phyloP scores from a whole-genome alignment of 2,888 invertebrate species.

The Platycheirus rosarum region DNA sequence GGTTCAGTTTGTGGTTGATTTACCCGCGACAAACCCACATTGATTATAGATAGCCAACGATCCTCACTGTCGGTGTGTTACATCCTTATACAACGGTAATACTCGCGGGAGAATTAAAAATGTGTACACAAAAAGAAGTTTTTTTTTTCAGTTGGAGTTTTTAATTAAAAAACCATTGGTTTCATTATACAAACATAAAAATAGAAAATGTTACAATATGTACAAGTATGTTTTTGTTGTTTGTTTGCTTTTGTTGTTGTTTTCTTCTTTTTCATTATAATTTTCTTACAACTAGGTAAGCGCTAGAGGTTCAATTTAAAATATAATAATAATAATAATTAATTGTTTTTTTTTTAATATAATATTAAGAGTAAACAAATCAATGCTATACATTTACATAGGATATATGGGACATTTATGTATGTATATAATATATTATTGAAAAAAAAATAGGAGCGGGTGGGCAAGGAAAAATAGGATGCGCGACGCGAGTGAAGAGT shows the following conservation, averaged over 20 bases:
- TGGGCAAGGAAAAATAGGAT: constrained; percentile 39
- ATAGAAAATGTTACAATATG: constrained; percentile 80
- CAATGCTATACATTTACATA: constrained; percentile 71
- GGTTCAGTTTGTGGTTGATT: no score
- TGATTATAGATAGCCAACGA: no score
- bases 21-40: no score
- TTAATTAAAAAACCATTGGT: constrained; percentile 79
- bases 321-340: constrained; percentile 63
- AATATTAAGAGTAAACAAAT: constrained; percentile 71
- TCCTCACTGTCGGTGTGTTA: no score
- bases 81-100: no score
- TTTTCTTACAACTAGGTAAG: constrained; percentile 73
- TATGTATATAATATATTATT: constrained; percentile 47
- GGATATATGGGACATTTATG: constrained; percentile 59
- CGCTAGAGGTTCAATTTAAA: constrained; percentile 72
- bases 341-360: constrained; percentile 49
- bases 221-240: constrained; percentile 76
- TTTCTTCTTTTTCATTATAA: constrained; percentile 63
- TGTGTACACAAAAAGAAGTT: no score
- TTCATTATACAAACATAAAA: constrained; percentile 80
- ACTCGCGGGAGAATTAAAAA: no score
- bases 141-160: constrained; percentile 76
- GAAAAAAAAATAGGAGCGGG: constrained; percentile 43
- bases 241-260: constrained; percentile 52
- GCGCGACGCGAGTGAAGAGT: constrained; percentile 49